Conservation (phyloP, 2,113 vertebrate species). For the Tichodroma muraria region DNA sequence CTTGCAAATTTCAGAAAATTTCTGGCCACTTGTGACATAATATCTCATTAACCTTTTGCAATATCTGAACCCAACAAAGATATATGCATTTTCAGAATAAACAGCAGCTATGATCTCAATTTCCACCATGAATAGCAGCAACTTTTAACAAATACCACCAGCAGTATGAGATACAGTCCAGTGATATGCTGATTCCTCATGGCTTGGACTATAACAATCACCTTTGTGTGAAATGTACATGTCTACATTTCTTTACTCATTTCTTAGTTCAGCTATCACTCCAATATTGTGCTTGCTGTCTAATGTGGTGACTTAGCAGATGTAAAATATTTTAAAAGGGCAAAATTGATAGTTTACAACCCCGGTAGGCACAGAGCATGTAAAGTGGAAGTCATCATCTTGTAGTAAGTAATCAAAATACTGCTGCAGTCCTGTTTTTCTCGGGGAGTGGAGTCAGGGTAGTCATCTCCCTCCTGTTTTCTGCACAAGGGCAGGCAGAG, state of each 20-base stretch:
- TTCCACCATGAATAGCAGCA: not conserved
- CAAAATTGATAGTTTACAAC: not conserved
- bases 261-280: not conserved
- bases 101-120: not conserved
- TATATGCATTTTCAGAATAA: not conserved
- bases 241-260: not conserved
- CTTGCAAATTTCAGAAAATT: not conserved
- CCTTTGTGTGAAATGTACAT: not conserved
- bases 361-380: not conserved
- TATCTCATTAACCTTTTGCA: conserved; percentile 21
- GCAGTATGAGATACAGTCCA: not conserved
- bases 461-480: not conserved
- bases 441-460: not conserved
- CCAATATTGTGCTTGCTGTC: not conserved
- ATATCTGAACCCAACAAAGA: not conserved
- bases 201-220: not conserved
- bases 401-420: not conserved
- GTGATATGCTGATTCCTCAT: not conserved
- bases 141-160: not conserved
- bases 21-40: not conserved
- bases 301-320: not conserved
- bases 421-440: not conserved
- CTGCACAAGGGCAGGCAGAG: not conserved
- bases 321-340: not conserved
- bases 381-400: not conserved